Conservation (phyloP, 2,797 vertebrate species). For the Rhincodon typus region DNA sequence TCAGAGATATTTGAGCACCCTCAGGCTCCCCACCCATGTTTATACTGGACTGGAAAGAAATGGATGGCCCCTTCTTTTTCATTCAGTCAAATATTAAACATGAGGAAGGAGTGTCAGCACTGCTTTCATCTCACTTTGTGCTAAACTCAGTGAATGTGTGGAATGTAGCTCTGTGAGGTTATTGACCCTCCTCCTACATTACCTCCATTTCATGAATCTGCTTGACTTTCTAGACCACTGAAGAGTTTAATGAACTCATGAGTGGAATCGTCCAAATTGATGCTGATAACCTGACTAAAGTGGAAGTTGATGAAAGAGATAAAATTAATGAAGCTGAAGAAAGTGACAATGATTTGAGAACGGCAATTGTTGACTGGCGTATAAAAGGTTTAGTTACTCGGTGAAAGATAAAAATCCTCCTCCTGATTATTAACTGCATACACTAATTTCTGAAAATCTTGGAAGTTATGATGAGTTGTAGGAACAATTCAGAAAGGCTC, state of each 20-base stretch:
- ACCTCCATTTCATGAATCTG: accelerated
- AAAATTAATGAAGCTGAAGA: background rate
- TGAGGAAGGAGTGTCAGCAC: background rate
- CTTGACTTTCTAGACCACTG: constrained; percentile 24
- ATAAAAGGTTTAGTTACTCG: constrained; percentile 37
- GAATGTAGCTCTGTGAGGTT: accelerated
- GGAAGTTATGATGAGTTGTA: background rate
- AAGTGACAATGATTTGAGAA: no score
- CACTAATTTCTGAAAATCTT: background rate
- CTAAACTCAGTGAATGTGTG: background rate
- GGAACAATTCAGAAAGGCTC: background rate
- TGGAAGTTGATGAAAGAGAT: accelerated
- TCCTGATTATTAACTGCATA: no score
- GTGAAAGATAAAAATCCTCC: constrained; percentile 43
- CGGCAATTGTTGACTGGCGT: constrained; percentile 50
- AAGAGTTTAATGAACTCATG: constrained; percentile 47
- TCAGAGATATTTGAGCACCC: background rate
- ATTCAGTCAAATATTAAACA: background rate
- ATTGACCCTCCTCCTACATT: no score
- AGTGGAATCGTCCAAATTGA: constrained; percentile 1
- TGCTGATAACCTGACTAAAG: background rate
- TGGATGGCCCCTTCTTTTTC: background rate
- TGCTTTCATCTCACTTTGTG: accelerated
- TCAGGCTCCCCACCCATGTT: background rate
- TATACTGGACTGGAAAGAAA: background rate